phyloP scores from a whole-genome alignment of 2,888 invertebrate genomes.

The Eupithecia vulgata region DNA sequence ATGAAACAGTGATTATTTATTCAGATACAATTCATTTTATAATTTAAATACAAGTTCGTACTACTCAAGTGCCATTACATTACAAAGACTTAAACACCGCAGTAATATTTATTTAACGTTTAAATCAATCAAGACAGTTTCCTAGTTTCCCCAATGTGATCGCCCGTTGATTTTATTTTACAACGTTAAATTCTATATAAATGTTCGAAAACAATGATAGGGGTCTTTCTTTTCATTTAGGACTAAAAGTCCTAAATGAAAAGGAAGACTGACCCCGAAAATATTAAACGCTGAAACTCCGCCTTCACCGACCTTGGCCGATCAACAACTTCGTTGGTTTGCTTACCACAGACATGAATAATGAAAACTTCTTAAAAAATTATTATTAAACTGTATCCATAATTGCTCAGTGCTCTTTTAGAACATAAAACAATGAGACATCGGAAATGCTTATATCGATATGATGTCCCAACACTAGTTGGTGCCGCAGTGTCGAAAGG shows the following conservation, averaged over 20 bases:
- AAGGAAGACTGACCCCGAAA: not conserved
- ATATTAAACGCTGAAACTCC: not conserved
- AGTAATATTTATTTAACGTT: not conserved
- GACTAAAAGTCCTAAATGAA: no score
- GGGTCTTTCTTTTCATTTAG: no score
- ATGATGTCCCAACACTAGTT: conserved; percentile 56
- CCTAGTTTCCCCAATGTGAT: not conserved
- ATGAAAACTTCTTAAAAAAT: not conserved
- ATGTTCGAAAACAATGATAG: no score
- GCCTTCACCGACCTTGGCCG: not conserved
- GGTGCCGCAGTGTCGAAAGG: conserved; percentile 80
- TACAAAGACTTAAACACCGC: not conserved
- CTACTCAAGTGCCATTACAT: not conserved
- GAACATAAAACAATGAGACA: not conserved
- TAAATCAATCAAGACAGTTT: not conserved
- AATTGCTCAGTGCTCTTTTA: not conserved
- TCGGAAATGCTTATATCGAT: not conserved
- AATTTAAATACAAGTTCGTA: not conserved
- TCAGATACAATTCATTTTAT: no score
- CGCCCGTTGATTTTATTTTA: not conserved
- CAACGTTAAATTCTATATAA: not conserved
- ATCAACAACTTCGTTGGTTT: not conserved
- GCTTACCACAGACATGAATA: not conserved
- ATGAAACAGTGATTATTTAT: no score
- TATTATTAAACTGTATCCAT: not conserved